Conservation (phyloP, 2,113 vertebrate genomes). For the Antechinus flavipes region DNA sequence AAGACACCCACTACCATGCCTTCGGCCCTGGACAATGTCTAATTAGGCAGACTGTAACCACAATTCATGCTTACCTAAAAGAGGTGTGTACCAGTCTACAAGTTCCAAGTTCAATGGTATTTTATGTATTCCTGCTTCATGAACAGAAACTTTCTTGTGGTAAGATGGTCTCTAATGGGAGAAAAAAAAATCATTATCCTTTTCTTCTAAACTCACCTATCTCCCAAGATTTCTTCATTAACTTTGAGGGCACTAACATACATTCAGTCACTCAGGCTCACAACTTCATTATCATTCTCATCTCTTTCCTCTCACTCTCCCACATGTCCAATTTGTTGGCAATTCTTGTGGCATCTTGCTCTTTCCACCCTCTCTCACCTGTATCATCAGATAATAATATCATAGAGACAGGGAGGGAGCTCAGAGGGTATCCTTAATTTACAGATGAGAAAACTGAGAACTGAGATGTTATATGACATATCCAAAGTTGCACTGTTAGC, state of each 20-base stretch:
- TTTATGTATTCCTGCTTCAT: slow-evolving; percentile 20
- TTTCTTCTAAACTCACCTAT: not conserved
- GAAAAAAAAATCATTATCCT: slow-evolving; percentile 40
- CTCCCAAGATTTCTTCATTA: not conserved
- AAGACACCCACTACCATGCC: not conserved
- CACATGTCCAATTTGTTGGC: not conserved
- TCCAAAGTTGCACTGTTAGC: not conserved
- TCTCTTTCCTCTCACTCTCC: not conserved
- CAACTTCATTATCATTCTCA: not conserved
- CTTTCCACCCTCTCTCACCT: not conserved
- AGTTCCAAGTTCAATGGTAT: not conserved
- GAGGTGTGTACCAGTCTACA: not conserved
- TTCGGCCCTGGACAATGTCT: not conserved
- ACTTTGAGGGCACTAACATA: not conserved
- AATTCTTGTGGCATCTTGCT: not conserved
- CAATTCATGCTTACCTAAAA: slow-evolving; percentile 67
- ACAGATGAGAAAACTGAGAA: not conserved
- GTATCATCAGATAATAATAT: too few species aligned
- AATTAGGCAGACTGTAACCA: too few species aligned
- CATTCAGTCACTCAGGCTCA: not conserved
- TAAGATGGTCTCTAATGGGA: slow-evolving; percentile 50
- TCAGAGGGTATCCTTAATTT: not conserved
- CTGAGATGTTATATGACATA: not conserved
- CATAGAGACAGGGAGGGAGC: too few species aligned
- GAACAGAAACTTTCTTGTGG: not conserved